Evolutionary conservation across 2,888 invertebrate species (phyloP).

Genomic region (Pammene fasciana): DNA sequence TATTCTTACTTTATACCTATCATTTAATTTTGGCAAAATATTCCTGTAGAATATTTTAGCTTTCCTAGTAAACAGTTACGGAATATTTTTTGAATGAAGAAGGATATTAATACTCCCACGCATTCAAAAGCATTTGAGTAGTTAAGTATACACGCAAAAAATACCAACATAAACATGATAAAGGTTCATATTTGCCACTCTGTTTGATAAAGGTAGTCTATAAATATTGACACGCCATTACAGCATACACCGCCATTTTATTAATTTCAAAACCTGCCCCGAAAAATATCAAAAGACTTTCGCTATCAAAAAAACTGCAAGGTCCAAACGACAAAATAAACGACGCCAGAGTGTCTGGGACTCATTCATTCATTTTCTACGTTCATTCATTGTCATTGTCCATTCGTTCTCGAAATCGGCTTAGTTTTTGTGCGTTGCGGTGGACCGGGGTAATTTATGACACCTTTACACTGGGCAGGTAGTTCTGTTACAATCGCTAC

Average conservation of each 20-base stretch:
- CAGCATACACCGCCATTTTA: constrained; percentile 18
- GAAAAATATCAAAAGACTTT: constrained; percentile 41
- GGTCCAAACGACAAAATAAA: constrained; percentile 57
- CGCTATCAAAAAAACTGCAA: constrained; percentile 43
- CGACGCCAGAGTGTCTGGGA: constrained; percentile 62
- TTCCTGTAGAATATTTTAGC: no score
- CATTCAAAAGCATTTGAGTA: constrained; percentile 1
- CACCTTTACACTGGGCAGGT: constrained; percentile 38
- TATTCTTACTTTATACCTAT: no score
- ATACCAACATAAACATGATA: neutral
- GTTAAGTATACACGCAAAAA: constrained; percentile 8
- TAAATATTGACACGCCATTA: constrained; percentile 33
- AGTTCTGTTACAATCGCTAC: constrained; percentile 15
- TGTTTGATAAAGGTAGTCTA: constrained; percentile 6
- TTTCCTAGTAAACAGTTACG: no score
- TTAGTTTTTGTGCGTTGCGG: constrained; percentile 52
- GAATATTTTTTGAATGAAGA: no score
- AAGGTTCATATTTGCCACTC: constrained; percentile 6
- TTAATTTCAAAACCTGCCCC: constrained; percentile 24
- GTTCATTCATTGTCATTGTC: constrained; percentile 52
- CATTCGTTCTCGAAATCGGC: constrained; percentile 39
- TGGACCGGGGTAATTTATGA: constrained; percentile 58
- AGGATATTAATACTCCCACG: neutral
- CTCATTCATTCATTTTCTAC: constrained; percentile 48
- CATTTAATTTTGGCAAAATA: no score